Evolutionary conservation across 2,797 vertebrate genomes (phyloP).

Genomic region (Buphagus erythrorhynchus): DNA sequence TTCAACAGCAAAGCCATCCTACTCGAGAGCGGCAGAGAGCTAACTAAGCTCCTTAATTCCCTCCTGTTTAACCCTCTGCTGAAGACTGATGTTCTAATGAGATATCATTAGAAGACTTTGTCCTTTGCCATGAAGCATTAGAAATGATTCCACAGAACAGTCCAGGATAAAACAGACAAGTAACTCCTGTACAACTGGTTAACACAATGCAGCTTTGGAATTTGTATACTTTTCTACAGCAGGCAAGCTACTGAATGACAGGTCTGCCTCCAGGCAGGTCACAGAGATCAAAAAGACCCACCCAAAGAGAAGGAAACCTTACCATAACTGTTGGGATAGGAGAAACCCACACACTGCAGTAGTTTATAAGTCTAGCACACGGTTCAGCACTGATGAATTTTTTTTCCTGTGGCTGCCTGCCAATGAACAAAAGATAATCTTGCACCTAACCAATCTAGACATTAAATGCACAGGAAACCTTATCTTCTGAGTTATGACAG

Average conservation of each 20-base stretch:
- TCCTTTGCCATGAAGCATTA: neutral
- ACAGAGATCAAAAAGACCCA: conserved; percentile 1
- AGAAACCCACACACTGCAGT: neutral
- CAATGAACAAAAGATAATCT: conserved; percentile 65
- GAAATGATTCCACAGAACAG: conserved; percentile 12
- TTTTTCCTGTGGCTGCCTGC: conserved; percentile 26
- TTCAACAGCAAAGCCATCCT: neutral
- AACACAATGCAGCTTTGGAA: neutral
- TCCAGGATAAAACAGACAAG: neutral
- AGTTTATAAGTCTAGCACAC: neutral
- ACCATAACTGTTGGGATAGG: neutral
- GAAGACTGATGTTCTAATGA: conserved; percentile 31
- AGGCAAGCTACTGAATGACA: neutral
- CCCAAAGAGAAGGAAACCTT: neutral
- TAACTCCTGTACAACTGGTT: neutral
- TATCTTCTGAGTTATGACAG: conserved; percentile 63
- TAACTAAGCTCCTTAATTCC: conserved; percentile 29
- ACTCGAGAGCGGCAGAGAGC: neutral
- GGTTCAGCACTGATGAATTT: neutral
- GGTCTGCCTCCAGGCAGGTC: conserved; percentile 10
- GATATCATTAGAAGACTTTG: neutral
- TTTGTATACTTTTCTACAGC: neutral
- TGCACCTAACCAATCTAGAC: conserved; percentile 45
- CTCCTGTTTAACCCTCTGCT: conserved; percentile 32
- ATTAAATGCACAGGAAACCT: conserved; percentile 49